Base-by-base conservation (phyloP, 2,113 vertebrate genomes). In the Hydrolagus affinis region DNA sequence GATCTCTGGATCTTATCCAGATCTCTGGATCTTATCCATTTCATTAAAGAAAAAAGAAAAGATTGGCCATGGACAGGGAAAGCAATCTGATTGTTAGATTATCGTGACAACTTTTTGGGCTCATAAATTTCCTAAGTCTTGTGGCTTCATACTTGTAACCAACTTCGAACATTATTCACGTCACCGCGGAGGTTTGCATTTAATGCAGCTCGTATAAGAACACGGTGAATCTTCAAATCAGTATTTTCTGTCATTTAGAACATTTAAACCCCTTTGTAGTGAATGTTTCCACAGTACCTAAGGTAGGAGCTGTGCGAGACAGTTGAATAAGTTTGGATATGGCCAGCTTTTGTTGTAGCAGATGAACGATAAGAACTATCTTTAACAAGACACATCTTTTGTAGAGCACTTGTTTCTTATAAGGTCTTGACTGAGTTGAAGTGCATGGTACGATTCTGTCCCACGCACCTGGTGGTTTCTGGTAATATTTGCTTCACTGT, bases 1-100 rank as follows among this genome's bases (percentile, higher is more conserved):
- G 7, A 28, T 83, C 78, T 83, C 78, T 83, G 78, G 78, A 83
- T 66, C 78, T 83, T 83, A 62, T 83, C 62, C 78, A 83, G 59
- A 60, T 83, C 78, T 83, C 78, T 83, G 78, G 78, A 83, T 66
- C 78, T 83, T 83, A 62, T 83, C 62, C 62, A 83, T 28, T 83
- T 68, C 25, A 28, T 28, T 3, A 30, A 66, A 62, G 59, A 60
- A 14, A 44, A 57, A 66, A 25, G 11, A 19, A 28, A 62, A 15
- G 15, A 83, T 80, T 64, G 62, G 23, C 23, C 76, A 62, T 80
- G 59, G n/a, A 62, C 7, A 62, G 76, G 76, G 75, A 62, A 64
- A 62, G 59, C 23, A 15, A 60, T 28, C 74, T 76, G 7, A 80
- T 56, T 75, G 71, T 44, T 78, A 62, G 76, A 11, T 64, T 28